phyloP scores from a whole-genome alignment of 2,113 vertebrate genomes.

The Pionites leucogaster region DNA sequence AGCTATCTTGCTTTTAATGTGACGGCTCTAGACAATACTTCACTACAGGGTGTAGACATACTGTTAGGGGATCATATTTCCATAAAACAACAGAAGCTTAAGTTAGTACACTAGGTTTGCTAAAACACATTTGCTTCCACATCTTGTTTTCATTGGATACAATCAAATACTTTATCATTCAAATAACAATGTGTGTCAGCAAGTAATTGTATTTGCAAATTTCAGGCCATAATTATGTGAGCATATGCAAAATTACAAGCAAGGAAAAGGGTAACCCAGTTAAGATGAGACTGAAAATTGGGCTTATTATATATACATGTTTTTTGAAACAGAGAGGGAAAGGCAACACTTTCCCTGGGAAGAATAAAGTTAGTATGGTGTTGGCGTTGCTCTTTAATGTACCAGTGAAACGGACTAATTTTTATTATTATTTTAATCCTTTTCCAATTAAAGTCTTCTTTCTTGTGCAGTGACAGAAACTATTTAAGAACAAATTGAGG shows the following conservation, averaged over 20 bases:
- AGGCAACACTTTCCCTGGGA: not conserved
- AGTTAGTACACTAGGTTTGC: conserved; percentile 22
- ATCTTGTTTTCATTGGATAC: conserved; percentile 57
- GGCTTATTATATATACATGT: not conserved
- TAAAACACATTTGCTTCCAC: conserved; percentile 44
- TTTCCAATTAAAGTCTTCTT: conserved; percentile 14
- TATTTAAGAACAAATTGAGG: not conserved
- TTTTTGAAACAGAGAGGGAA: not conserved
- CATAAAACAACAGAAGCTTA: conserved; percentile 38
- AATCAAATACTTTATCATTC: conserved; percentile 58
- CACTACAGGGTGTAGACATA: conserved; percentile 18
- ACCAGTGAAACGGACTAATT: not conserved
- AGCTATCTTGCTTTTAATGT: conserved; percentile 7
- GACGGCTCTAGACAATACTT: conserved; percentile 1
- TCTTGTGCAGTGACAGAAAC: not conserved
- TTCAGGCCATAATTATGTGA: conserved; percentile 43
- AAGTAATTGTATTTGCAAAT: conserved; percentile 63
- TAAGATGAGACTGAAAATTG: conserved; percentile 13
- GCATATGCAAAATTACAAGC: conserved; percentile 41
- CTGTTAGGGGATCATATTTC: conserved; percentile 38
- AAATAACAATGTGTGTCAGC: conserved; percentile 62
- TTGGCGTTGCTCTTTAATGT: not conserved
- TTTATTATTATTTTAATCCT: not conserved
- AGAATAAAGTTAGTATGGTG: not conserved
- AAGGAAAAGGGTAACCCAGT: conserved; percentile 34